Percentiles rank a stretch among this genome's conserved stretches.
These are phyloP conservation scores for Alethe castanea DNA, from an alignment of 2,113 vertebrate species.

Conservation along the genomic window DNA sequence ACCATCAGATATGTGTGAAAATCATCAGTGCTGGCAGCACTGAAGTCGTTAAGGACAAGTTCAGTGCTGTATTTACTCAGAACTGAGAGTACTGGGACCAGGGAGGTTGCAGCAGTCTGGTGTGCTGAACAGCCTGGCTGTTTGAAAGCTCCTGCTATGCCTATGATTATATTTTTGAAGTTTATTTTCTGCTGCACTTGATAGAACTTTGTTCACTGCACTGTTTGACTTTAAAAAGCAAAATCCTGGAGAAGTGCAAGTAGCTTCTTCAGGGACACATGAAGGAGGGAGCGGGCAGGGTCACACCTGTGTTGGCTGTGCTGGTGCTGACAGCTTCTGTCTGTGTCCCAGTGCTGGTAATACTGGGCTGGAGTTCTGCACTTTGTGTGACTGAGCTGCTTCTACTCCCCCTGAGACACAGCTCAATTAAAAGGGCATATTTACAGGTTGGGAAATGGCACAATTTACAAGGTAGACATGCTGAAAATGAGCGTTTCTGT, in stretches of 20 bases:
- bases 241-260: background rate
- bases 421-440: background rate
- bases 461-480: background rate
- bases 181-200: constrained; percentile 7
- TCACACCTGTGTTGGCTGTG: background rate
- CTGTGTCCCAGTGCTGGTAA: background rate
- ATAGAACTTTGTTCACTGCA: background rate
- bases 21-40: background rate
- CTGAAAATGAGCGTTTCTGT: background rate
- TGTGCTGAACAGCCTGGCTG: background rate
- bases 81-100: background rate
- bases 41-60: background rate
- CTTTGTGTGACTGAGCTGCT: background rate
- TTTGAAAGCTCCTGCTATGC: background rate
- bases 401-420: accelerated
- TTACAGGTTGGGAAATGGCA: background rate
- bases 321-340: background rate
- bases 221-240: background rate
- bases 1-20: constrained; percentile 24
- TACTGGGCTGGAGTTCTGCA: background rate
- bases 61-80: background rate
- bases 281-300: background rate
- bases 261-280: background rate
- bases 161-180: background rate
- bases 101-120: background rate